phyloP scores from a whole-genome alignment of 2,797 vertebrate genomes.

The Macropus fuliginosus region DNA sequence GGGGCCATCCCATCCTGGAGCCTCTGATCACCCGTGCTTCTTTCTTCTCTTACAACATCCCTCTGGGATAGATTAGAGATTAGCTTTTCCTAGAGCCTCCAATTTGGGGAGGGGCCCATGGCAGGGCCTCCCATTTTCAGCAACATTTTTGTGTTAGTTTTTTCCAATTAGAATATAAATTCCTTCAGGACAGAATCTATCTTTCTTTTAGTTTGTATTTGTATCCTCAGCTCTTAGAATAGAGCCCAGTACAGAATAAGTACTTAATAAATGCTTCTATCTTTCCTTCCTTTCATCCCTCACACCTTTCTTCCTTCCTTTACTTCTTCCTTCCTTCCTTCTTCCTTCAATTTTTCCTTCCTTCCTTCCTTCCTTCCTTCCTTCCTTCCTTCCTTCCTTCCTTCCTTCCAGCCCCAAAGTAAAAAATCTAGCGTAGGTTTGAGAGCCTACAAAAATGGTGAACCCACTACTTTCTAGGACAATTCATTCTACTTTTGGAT shows the following conservation, averaged over 20 bases:
- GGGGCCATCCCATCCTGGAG: not conserved
- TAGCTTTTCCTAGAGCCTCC: not conserved
- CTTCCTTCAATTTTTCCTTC: not conserved
- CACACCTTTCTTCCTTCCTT: no score
- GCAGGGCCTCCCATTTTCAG: not conserved
- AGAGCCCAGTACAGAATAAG: not conserved
- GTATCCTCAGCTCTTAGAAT: not conserved
- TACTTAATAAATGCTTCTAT: not conserved
- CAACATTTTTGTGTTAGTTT: not conserved
- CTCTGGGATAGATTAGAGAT: not conserved
- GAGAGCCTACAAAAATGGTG: not conserved
- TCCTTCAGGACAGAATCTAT: not conserved
- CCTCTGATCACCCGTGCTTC: not conserved
- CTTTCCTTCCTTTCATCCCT: not conserved
- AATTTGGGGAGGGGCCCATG: not conserved
- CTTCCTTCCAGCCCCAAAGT: not conserved
- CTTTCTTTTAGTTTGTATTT: not conserved
- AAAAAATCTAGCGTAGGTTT: not conserved
- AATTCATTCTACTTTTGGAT: not conserved
- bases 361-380: no score
- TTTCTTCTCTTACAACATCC: not conserved
- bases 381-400: no score
- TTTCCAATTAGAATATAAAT: not conserved
- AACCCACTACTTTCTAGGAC: not conserved
- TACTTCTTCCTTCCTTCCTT: no score